phyloP scores from a whole-genome alignment of 2,113 vertebrate species.

The Ceyx cyanopectus region DNA sequence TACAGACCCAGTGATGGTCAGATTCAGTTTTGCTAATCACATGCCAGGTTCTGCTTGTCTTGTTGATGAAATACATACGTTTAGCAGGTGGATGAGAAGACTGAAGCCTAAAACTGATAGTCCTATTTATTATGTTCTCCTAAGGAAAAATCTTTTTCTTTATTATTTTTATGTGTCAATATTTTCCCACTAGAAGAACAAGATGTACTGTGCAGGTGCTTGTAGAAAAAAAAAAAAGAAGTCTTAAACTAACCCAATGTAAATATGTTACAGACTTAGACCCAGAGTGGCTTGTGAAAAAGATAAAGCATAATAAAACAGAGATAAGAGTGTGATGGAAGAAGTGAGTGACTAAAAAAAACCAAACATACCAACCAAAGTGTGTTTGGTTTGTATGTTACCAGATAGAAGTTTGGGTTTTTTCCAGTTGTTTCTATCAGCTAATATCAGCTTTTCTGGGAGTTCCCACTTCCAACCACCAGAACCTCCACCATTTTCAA shows the following conservation, averaged over 20 bases:
- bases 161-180: neutral
- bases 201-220: neutral
- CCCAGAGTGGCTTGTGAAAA: neutral
- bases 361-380: neutral
- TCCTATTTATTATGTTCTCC: neutral
- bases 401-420: neutral
- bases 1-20: neutral
- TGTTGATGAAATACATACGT: neutral
- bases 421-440: neutral
- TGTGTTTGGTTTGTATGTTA: neutral
- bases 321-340: constrained; percentile 12
- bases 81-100: neutral
- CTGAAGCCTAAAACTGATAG: neutral
- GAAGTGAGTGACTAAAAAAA: neutral
- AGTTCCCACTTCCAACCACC: neutral
- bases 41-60: neutral
- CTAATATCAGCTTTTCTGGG: neutral
- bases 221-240: neutral
- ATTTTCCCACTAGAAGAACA: neutral
- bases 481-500: neutral
- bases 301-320: constrained; percentile 33
- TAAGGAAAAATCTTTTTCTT: neutral
- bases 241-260: neutral
- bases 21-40: neutral
- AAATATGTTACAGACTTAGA: neutral